Conservation (phyloP, 2,113 vertebrate genomes). For the Sphyrna mokarran region DNA sequence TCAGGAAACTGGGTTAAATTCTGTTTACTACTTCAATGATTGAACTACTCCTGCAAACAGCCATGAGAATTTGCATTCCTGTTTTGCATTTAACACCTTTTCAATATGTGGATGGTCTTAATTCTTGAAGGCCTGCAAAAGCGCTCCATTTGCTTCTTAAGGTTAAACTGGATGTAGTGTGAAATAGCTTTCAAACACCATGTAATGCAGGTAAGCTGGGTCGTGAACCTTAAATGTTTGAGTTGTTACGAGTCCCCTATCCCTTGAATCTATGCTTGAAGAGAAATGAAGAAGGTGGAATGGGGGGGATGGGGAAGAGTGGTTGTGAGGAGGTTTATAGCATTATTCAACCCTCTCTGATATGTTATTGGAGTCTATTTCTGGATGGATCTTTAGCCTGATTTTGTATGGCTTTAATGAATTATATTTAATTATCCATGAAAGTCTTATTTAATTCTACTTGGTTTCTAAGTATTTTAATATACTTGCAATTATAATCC, state of each 20-base stretch:
- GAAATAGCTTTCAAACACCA: neutral
- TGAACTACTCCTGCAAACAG: neutral
- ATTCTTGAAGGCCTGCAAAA: neutral
- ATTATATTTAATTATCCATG: neutral
- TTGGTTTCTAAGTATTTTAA: neutral
- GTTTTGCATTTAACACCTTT: neutral
- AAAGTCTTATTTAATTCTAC: constrained; percentile 4
- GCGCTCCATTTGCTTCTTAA: neutral
- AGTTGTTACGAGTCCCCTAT: neutral
- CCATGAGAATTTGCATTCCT: neutral
- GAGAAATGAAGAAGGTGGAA: neutral
- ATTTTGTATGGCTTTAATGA: neutral
- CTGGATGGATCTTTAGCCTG: neutral
- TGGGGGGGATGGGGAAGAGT: neutral
- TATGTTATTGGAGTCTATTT: neutral
- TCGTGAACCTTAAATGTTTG: neutral
- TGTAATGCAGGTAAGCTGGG: neutral
- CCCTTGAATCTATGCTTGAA: neutral
- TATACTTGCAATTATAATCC: neutral
- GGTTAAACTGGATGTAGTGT: neutral
- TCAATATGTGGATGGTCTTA: neutral
- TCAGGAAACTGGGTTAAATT: neutral
- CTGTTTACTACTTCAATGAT: constrained; percentile 29
- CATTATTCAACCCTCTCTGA: neutral
- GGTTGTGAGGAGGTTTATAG: neutral